Evolutionary conservation across 2,113 vertebrate species (phyloP).

Genomic region (Cichladusa arquata): DNA sequence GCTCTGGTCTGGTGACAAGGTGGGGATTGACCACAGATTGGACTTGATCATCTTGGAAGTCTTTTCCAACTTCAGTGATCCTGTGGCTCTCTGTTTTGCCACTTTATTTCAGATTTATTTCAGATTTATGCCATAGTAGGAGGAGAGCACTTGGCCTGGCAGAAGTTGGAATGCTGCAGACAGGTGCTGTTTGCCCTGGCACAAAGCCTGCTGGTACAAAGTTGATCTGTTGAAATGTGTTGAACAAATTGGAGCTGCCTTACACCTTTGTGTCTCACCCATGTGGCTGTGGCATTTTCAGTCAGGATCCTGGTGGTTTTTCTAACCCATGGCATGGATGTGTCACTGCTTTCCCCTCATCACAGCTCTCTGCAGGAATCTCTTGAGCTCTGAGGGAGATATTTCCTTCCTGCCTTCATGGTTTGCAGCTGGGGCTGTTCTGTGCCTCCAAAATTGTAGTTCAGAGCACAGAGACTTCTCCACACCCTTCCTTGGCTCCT

Average conservation of each 20-base stretch:
- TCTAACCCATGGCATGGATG: neutral
- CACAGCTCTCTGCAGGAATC: neutral
- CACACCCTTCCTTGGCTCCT: neutral
- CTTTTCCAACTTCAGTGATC: neutral
- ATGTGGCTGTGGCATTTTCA: neutral
- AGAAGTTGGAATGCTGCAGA: neutral
- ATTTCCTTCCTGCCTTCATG: neutral
- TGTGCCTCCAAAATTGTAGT: neutral
- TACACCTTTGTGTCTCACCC: neutral
- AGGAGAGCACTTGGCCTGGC: neutral
- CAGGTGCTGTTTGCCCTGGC: neutral
- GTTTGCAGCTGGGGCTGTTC: neutral
- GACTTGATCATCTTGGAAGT: neutral
- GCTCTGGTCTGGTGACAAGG: neutral
- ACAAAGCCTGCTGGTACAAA: neutral
- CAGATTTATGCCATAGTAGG: neutral
- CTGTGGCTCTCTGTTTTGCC: neutral
- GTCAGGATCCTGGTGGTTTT: neutral
- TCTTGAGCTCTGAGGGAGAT: neutral
- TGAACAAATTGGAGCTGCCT: neutral
- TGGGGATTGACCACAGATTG: neutral
- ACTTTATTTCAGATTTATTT: neutral
- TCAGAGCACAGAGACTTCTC: neutral
- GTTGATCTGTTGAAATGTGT: neutral
- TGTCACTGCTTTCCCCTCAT: neutral